Base-by-base conservation (phyloP, 2,888 invertebrate species). In the Poecilobothrus nobilitatus region DNA sequence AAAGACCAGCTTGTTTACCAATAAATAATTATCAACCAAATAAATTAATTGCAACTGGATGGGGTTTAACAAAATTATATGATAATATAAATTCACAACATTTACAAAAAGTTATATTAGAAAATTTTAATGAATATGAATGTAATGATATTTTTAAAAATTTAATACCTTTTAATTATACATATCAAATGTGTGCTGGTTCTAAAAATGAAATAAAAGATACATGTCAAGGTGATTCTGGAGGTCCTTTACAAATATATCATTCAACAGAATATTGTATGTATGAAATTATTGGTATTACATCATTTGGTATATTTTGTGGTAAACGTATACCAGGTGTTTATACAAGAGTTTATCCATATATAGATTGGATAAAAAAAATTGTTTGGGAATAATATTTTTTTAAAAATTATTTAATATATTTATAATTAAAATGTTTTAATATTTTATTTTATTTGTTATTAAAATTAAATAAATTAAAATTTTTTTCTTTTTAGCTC, bases 171-270 rank as follows among this genome's bases (percentile, higher is more conserved):
- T 68, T 70, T 83, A 2, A 69, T 70, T 21, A 73, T 18, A 53
- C 15, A 18, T 53, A 75, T 33, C 86, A 86, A 77, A 75, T 87
- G 44, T 87, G 87, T 73, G 86, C 86, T 2, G 86, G 87, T 9
- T 82, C 84, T 0, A 74, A 73, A 12, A 73, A 73, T 1, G 75
- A 77, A 68, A 73, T 71, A 0, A 80, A 80, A 44, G 87, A 87
- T 71, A 86, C 86, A 0, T 87, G 87, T 68, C 74, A 75, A 83
- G 88, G 88, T 9, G 89, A 89, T 79, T 88, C 87, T 12, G 89
- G 90, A 18, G 88, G 88, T 2, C 88, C 89, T 1, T 77, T 90
- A 33, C 81, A 82, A 66, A 75, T 84, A 0, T 76, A 76, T 65
- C 79, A 79, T 73, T 74, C 77, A 2, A 22, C 63, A 2, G 74